Base-by-base conservation (phyloP, 92 coral and sea anemone genomes). In the Actinernus sp. region DNA sequence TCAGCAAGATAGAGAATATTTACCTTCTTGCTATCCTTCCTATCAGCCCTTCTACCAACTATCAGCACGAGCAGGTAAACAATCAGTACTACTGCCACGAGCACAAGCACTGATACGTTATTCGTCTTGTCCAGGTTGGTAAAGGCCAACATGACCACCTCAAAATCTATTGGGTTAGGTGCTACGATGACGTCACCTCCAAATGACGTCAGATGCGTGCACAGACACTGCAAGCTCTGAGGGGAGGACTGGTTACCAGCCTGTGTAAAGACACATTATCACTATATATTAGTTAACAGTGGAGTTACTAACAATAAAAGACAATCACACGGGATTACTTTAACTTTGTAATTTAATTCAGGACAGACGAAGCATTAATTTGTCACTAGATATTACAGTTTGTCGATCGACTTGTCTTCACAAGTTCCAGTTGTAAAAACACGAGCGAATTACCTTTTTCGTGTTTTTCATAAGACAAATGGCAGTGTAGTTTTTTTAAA, bases 201-300 rank as follows among this genome's bases (percentile, higher is more conserved):
- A 61, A 83, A 83, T 59, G 89, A 65, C 9, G 84, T 65, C 61
- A 83, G 47, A 72, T 75, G 89, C 65, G 31, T 83, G 46, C 89
- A 83, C 3, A 55, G 30, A 58, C 89, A 83, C n/a, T 66, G 70
- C 12, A 74, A 28, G 14, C 59, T 33, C 27, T 55, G 26, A 33
- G 71, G 25, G 25, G 77, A 45, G 45, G 89, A 64, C 50, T 54
- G 27, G 31, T 41, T 23, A 10, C 78, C 89, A 60, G 67, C 83
- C 88, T 81, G n/a, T n/a, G n/a, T n/a, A n/a, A n/a, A n/a, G n/a
- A n/a, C n/a, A n/a, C n/a, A n/a, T n/a, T n/a, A n/a, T n/a, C n/a
- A n/a, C n/a, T n/a, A n/a, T n/a, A n/a, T n/a, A n/a, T n/a, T n/a
- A n/a, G n/a, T n/a, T n/a, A n/a, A n/a, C n/a, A n/a, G n/a, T n/a